Evolutionary conservation across 1,140 invertebrate species (phyloP), one percentile per base, ranked within the genome.

Genomic region (Drosophila hydei): DNA sequence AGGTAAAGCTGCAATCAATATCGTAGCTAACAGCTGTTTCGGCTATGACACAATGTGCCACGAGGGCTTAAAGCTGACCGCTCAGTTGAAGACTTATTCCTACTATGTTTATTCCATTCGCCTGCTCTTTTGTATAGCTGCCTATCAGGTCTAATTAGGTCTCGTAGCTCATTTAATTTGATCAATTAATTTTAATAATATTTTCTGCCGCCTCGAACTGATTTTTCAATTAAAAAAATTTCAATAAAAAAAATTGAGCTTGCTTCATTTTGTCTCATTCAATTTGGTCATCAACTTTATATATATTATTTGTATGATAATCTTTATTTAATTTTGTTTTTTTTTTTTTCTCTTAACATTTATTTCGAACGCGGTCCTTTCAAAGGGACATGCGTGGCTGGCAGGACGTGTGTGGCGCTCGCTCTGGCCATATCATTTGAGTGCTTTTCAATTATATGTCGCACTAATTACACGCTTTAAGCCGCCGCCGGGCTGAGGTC

Each of bases 381-480:
- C 12, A 60, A 67, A 38, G 42, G 54, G 56, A 55, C 27, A 51
- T 40, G 54, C 40, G 33, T n/a, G n/a, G n/a, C n/a, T 60, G 43
- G 54, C 47, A 42, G 64, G 55, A 50, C 56, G 67, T 30, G 43
- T 18, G 25, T 27, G 25, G 25, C 30, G 36, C 16, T 11, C 18
- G 11, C 43, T 27, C 56, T 43, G 55, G 59, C 65, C 60, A 75
- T 77, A 77, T 75, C 75, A 74, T 74, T 75, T 77, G 75, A 77
- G 75, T 77, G 72, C 75, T 78, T 78, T 78, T 78, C 76, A 78
- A 78, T 78, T 78, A 78, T 75, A 78, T 78, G 76, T 75, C 73
- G 73, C 76, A 78, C 76, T 78, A 78, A 78, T 78, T 78, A 78
- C 76, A 78, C 73, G 76, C 76, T 78, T 78, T 78, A 78, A 78